Base-by-base conservation (phyloP, 2,888 invertebrate species). In the Cataglyphis livida region DNA sequence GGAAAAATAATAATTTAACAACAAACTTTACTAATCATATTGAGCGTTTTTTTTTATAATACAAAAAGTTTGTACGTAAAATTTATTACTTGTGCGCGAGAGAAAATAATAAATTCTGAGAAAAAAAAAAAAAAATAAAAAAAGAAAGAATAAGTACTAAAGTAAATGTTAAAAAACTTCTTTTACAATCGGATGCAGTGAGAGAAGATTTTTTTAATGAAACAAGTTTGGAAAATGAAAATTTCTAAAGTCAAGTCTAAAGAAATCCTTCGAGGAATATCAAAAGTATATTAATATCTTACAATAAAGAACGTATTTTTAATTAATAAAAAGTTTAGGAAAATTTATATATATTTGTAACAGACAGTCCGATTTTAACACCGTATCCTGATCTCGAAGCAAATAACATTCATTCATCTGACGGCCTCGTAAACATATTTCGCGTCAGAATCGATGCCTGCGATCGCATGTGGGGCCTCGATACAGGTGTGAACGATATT, bases 381-480 rank as follows among this genome's bases (percentile, higher is more conserved):
- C 98, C 98, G 0, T 98, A 98, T 92, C 98, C 98, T 4, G 96
- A 96, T 87, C 97, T 97, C 95, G 95, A 97, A 90, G 97, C 97
- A 28, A 98, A 98, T 93, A 96, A 97, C 62, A 96, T 99, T 68
- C 96, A 92, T 1, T 95, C 95, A 88, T 92, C 94, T 0, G 95
- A 95, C 79, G 96, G 96, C 0, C 96, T 97, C 62, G 95, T 97
- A 73, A 98, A 97, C 3, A 97, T 97, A 5, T 97, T 97, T 94
- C 96, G 98, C 84, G 95, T 97, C 32, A 96, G 95, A 87, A 96
- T 97, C 0, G 98, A 98, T 93, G 95, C 95, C 6, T 98, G 98
- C 91, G 97, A 97, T 93, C 96, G 98, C 64, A 95, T 98, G 10
- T 98, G 98, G 98, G 97, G 97, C 6, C 96, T 98, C 94, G 98